These are phyloP conservation scores for Parelbella ahira DNA, from an alignment of 2,888 invertebrate genomes.

Conservation along the genomic window DNA sequence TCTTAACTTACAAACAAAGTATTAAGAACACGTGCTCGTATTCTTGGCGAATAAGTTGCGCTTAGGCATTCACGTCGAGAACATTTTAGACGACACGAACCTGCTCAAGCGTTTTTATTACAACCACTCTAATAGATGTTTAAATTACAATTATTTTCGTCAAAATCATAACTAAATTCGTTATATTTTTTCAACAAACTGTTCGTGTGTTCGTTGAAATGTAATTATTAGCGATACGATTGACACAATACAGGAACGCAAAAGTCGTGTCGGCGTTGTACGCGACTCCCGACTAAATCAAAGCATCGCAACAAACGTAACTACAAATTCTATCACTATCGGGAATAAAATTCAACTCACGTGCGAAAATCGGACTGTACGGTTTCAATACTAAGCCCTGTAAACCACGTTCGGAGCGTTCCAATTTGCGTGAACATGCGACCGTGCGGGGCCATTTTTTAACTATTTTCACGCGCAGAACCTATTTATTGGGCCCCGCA, in stretches of 20 bases:
- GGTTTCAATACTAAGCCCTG: slow-evolving; percentile 43
- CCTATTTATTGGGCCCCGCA: slow-evolving; percentile 73
- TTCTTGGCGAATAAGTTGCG: slow-evolving; percentile 8
- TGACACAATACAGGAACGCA: slow-evolving; percentile 4
- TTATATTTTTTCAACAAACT: too few relatives aligned
- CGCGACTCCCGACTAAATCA: too few relatives aligned
- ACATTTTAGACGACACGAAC: too few relatives aligned
- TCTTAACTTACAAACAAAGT: slow-evolving; percentile 22
- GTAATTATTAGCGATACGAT: slow-evolving; percentile 10
- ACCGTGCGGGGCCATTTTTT: slow-evolving; percentile 53
- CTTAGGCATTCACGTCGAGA: slow-evolving; percentile 2
- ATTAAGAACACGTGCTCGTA: slow-evolving; percentile 19
- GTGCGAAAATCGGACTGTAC: slow-evolving; percentile 36
- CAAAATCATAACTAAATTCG: too few relatives aligned
- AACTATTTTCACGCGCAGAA: slow-evolving; percentile 66
- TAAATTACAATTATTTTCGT: too few relatives aligned
- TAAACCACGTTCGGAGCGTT: slow-evolving; percentile 36
- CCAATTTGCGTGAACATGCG: slow-evolving; percentile 46
- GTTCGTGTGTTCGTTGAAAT: slow-evolving; percentile 1
- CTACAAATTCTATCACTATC: slow-evolving; percentile 44
- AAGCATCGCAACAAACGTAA: slow-evolving; percentile 35
- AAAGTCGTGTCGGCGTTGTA: slow-evolving; percentile 14
- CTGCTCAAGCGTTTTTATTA: too few relatives aligned
- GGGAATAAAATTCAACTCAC: slow-evolving; percentile 51
- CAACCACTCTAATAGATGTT: too few relatives aligned